phyloP scores from a whole-genome alignment of 1,140 invertebrate species.

The Cryptotermes secundus region DNA sequence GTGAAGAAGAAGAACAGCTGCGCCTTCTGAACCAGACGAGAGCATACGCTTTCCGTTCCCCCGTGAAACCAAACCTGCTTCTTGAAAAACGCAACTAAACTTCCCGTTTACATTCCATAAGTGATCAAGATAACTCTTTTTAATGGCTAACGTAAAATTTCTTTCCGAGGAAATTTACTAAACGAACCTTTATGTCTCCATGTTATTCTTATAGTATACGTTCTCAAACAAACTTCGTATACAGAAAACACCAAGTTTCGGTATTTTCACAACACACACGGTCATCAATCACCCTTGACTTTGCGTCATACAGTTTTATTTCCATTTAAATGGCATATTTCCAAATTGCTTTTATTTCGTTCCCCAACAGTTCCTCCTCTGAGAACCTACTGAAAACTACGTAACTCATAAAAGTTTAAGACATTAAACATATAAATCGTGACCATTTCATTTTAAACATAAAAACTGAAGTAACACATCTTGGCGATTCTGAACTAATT shows the following conservation, averaged over 20 bases:
- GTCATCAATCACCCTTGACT: not conserved
- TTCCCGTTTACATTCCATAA: not conserved
- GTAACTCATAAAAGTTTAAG: not conserved
- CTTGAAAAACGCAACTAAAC: not conserved
- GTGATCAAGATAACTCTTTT: not conserved
- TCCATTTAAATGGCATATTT: constrained; percentile 1
- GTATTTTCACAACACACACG: not conserved
- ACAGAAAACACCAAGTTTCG: not conserved
- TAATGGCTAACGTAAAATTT: constrained; percentile 5
- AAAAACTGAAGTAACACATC: no score
- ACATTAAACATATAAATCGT: no score
- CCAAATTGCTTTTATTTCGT: not conserved
- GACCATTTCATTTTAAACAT: no score
- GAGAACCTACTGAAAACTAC: not conserved
- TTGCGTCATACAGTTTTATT: constrained; percentile 1
- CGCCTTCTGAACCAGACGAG: not conserved
- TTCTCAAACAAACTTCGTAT: not conserved
- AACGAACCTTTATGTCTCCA: not conserved
- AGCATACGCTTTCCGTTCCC: not conserved
- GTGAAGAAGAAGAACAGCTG: not conserved
- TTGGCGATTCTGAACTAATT: no score
- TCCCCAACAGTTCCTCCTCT: not conserved
- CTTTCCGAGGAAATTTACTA: constrained; percentile 5
- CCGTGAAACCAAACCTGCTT: not conserved
- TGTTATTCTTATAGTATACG: not conserved